A percentile compares a stretch with the other conserved stretches of the same genome.
Conservation (phyloP, 2,113 vertebrate species). For the Thamnaconus septentrionalis region DNA sequence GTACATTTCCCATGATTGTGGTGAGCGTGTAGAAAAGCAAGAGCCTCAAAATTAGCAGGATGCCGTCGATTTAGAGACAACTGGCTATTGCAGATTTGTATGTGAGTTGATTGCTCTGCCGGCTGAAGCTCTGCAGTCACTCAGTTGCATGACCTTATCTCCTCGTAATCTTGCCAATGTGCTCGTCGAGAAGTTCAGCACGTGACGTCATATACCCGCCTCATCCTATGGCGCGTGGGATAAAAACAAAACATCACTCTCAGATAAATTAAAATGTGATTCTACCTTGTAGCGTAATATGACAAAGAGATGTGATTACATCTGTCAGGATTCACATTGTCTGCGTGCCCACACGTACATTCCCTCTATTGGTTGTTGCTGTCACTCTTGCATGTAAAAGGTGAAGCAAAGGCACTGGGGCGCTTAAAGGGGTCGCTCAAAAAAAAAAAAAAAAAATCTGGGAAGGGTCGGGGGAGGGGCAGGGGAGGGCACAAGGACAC, state of each 20-base stretch:
- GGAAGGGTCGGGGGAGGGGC: too few species aligned
- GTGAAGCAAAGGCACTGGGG: background rate
- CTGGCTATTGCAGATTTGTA: slow-evolving; percentile 40
- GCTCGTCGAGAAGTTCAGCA: slow-evolving; percentile 37
- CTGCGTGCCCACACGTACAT: too few species aligned
- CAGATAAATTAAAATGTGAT: background rate
- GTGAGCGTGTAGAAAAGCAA: too few species aligned
- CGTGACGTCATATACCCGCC: background rate
- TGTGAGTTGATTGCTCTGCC: slow-evolving; percentile 51
- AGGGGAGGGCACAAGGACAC: slow-evolving; percentile 7
- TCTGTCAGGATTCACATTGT: too few species aligned
- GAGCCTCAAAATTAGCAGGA: background rate
- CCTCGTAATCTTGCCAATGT: slow-evolving; percentile 46
- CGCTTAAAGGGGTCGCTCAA: background rate
- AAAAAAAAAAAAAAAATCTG: background rate
- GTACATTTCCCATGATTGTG: too few species aligned
- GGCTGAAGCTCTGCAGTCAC: slow-evolving; percentile 32
- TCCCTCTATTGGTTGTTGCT: too few species aligned
- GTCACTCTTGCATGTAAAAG: background rate
- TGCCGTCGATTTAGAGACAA: background rate
- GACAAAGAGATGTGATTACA: too few species aligned
- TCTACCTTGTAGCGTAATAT: background rate
- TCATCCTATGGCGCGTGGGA: too few species aligned
- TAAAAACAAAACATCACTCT: too few species aligned
- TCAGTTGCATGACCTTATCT: slow-evolving; percentile 45